Percentiles rank a stretch among this genome's conserved stretches.
Evolutionary conservation across 2,888 invertebrate genomes (phyloP).

Genomic region (Lordiphosa andalusiaca): DNA sequence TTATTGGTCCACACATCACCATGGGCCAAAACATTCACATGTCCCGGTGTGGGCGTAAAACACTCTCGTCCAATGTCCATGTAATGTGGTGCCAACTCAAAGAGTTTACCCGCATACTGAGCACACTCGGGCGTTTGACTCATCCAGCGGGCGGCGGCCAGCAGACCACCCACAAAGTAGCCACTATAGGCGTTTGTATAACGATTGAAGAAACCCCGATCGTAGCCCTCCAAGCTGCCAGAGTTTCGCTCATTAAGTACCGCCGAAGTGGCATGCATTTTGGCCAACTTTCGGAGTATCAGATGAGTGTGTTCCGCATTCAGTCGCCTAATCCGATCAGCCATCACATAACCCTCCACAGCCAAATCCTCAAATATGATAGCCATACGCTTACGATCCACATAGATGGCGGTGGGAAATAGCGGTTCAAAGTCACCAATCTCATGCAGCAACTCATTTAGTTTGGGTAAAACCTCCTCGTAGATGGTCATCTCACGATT

Average conservation of each 20-base stretch:
- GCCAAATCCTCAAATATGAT: conserved; percentile 78
- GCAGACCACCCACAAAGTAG: conserved; percentile 70
- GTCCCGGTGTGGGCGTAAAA: conserved; percentile 63
- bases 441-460: conserved; percentile 63
- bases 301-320: conserved; percentile 79
- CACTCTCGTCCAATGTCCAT: conserved; percentile 76
- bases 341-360: conserved; percentile 69
- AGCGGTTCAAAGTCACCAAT: conserved; percentile 67
- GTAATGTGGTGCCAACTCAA: conserved; percentile 63
- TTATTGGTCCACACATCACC: conserved; percentile 80
- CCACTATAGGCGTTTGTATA: conserved; percentile 74
- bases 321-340: conserved; percentile 75
- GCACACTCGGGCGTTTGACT: conserved; percentile 71
- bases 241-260: conserved; percentile 79
- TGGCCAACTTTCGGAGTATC: conserved; percentile 80
- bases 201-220: conserved; percentile 78
- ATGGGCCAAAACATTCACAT: conserved; percentile 77
- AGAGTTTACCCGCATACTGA: conserved; percentile 64
- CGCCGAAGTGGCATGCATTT: conserved; percentile 82
- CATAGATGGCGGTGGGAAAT: conserved; percentile 70
- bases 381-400: conserved; percentile 71
- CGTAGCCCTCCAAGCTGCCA: conserved; percentile 65
- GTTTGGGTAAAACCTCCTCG: conserved; percentile 74
- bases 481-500: conserved; percentile 79
- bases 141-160: conserved; percentile 69